Evolutionary conservation across 2,888 invertebrate genomes (phyloP).

Genomic region (Drosophila meridiana): DNA sequence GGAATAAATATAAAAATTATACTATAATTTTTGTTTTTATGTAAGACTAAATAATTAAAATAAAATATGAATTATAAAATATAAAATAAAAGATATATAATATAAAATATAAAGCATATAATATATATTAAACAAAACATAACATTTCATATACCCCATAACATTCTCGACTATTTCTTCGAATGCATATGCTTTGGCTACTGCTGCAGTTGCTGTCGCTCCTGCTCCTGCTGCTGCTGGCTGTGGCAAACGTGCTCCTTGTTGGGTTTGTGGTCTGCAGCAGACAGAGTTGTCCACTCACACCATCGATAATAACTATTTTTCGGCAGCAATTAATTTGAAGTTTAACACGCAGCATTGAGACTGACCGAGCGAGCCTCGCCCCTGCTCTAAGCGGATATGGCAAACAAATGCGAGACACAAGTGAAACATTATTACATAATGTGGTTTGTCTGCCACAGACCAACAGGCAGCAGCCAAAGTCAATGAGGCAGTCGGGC

Average conservation of each 20-base stretch:
- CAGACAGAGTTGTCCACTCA: constrained; percentile 50
- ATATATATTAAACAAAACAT: too few species aligned
- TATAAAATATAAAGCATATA: too few species aligned
- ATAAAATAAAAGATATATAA: too few species aligned
- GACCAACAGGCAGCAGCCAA: constrained; percentile 21
- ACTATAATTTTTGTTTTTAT: too few species aligned
- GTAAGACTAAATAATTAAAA: too few species aligned
- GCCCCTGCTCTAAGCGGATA: background rate
- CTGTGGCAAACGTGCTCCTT: constrained; percentile 70
- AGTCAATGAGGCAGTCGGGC: constrained; percentile 23
- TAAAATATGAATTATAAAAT: too few species aligned
- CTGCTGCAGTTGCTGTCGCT: constrained; percentile 17
- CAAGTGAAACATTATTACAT: constrained; percentile 62
- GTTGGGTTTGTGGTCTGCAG: constrained; percentile 68
- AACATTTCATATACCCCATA: too few species aligned
- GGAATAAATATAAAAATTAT: too few species aligned
- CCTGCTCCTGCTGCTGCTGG: constrained; percentile 21
- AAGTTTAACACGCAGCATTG: constrained; percentile 72
- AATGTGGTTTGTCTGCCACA: constrained; percentile 37
- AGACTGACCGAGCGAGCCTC: background rate
- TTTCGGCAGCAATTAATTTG: constrained; percentile 79
- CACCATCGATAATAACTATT: constrained; percentile 55
- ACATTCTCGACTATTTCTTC: background rate
- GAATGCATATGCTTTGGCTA: background rate
- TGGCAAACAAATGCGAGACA: constrained; percentile 23